These are phyloP conservation scores for Macroglossus sobrinus DNA, from an alignment of 2,113 vertebrate species.

Conservation along the genomic window DNA sequence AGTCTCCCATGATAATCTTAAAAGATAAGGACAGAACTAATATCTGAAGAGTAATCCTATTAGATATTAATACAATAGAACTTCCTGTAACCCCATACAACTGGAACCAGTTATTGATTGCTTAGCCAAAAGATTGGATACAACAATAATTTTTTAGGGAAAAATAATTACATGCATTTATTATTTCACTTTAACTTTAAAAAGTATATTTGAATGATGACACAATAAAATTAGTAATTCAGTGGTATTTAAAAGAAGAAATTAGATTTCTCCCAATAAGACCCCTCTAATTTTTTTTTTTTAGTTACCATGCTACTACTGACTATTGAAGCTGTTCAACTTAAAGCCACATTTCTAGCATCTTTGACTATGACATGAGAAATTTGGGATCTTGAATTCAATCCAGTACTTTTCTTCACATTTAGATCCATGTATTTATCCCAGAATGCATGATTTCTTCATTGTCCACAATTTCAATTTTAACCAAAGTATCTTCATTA, in stretches of 20 bases:
- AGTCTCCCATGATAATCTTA: not conserved
- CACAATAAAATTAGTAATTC: not conserved
- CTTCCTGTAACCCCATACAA: not conserved
- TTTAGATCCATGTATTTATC: not conserved
- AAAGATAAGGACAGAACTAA: not conserved
- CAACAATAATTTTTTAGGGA: not conserved
- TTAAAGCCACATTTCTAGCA: not conserved
- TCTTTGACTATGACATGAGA: not conserved
- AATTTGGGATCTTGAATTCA: not conserved
- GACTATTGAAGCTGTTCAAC: not conserved
- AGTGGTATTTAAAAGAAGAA: not conserved
- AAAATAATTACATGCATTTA: not conserved
- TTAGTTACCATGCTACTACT: not conserved
- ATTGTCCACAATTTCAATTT: not conserved
- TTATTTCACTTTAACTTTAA: not conserved
- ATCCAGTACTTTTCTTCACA: not conserved
- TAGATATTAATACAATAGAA: not conserved
- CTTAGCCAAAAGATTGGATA: constrained; percentile 1
- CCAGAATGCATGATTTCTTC: not conserved
- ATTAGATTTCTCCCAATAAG: not conserved
- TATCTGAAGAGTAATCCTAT: not conserved
- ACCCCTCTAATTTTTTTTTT: not conserved
- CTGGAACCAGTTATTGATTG: not conserved
- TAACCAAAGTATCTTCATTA: not conserved
- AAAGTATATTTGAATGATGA: not conserved